A percentile compares a stretch with the other conserved stretches of the same genome.
phyloP scores from a whole-genome alignment of 2,888 invertebrate genomes.

The Rutpela maculata region DNA sequence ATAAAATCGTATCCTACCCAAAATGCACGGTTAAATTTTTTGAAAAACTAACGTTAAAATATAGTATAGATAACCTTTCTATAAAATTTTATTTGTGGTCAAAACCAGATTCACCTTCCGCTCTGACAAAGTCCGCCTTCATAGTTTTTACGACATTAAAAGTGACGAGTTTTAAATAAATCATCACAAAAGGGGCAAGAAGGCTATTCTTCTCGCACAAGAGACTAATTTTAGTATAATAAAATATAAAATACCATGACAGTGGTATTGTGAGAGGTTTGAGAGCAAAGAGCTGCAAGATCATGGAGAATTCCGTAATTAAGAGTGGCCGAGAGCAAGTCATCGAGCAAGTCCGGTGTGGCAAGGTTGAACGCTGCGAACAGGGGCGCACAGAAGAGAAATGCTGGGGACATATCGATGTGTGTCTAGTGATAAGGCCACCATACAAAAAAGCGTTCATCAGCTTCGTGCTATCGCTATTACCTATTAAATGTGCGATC shows the following conservation, averaged over 20 bases:
- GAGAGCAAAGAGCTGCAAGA: conserved; percentile 53
- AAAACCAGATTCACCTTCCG: too few relatives aligned
- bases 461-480: too few relatives aligned
- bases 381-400: conserved; percentile 33
- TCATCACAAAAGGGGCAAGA: conserved; percentile 2
- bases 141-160: neutral
- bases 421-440: too few relatives aligned
- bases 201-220: neutral
- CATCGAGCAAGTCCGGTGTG: conserved; percentile 49
- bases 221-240: conserved; percentile 50
- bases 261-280: conserved; percentile 42
- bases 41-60: too few relatives aligned
- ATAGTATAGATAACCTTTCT: too few relatives aligned
- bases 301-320: conserved; percentile 59
- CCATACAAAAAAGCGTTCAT: too few relatives aligned
- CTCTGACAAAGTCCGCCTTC: neutral
- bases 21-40: too few relatives aligned
- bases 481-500: too few relatives aligned
- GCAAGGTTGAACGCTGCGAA: conserved; percentile 44
- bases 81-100: too few relatives aligned
- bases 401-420: neutral
- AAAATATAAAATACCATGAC: conserved; percentile 53
- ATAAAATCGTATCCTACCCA: too few relatives aligned
- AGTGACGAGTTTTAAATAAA: neutral
- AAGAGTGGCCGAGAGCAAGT: conserved; percentile 49